phyloP scores from a whole-genome alignment of 2,113 vertebrate genomes.

The Eulacestoma nigropectus region DNA sequence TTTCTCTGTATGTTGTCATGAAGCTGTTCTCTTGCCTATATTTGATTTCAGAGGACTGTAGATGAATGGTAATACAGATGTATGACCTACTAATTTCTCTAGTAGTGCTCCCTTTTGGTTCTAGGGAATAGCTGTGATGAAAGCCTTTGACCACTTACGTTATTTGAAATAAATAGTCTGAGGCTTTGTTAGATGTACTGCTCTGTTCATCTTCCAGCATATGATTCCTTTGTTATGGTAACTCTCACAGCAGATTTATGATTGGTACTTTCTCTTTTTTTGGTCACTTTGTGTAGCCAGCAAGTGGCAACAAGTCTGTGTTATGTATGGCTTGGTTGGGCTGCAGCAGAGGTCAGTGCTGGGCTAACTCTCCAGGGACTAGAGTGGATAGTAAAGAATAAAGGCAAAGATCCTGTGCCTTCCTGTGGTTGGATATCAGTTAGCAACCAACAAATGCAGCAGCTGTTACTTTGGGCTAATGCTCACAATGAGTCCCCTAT shows the following conservation, averaged over 20 bases:
- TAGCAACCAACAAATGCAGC: neutral
- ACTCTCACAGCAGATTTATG: neutral
- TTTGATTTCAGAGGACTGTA: neutral
- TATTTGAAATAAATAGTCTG: neutral
- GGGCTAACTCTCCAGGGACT: neutral
- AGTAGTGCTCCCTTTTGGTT: neutral
- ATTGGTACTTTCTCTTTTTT: neutral
- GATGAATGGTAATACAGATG: neutral
- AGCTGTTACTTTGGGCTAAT: neutral
- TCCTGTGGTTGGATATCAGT: neutral
- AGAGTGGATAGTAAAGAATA: neutral
- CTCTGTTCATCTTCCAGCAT: neutral
- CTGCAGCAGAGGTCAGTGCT: neutral
- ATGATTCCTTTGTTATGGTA: neutral
- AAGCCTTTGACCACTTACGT: neutral
- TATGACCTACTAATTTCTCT: neutral
- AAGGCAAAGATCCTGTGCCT: neutral
- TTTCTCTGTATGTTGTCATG: neutral
- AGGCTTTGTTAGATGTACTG: neutral
- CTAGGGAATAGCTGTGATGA: neutral
- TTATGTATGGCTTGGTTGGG: accelerated
- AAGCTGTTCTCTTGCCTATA: neutral
- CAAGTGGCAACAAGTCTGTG: neutral
- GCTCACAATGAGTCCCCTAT: neutral
- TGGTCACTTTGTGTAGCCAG: neutral